Evolutionary conservation across 1,140 invertebrate genomes (phyloP).

Genomic region (Alviniconcha marisindica): DNA sequence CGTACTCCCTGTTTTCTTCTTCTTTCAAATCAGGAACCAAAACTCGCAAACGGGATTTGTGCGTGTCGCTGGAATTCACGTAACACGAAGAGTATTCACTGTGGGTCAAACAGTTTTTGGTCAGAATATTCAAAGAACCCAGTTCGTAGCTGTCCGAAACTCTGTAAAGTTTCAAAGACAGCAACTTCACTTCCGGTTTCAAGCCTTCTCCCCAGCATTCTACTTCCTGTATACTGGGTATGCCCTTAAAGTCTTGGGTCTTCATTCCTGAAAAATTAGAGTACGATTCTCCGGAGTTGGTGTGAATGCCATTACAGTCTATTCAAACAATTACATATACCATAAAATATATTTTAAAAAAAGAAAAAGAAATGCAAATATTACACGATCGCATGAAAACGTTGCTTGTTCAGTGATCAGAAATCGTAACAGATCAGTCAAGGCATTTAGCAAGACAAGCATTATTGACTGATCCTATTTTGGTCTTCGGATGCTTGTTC

Average conservation of each 20-base stretch:
- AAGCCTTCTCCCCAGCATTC: conserved; percentile 29
- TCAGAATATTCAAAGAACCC: background rate
- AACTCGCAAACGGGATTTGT: background rate
- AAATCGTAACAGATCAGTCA: too few species aligned
- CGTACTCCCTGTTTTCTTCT: background rate
- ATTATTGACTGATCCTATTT: too few species aligned
- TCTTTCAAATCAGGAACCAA: conserved; percentile 21
- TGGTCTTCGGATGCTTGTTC: too few species aligned
- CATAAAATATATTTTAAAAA: too few species aligned
- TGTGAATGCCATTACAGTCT: too few species aligned
- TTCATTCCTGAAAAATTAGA: conserved; percentile 28
- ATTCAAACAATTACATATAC: too few species aligned
- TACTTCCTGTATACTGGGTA: conserved; percentile 34
- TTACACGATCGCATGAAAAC: too few species aligned
- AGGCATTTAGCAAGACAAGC: too few species aligned
- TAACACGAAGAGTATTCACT: conserved; percentile 1
- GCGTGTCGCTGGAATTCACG: background rate
- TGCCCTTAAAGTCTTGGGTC: background rate
- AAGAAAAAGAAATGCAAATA: too few species aligned
- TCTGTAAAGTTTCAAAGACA: conserved; percentile 20
- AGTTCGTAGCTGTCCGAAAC: background rate
- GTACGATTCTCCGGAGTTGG: too few species aligned
- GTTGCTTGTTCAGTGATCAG: too few species aligned
- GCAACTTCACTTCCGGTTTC: conserved; percentile 26
- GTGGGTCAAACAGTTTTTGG: background rate